A percentile compares a stretch with the other conserved stretches of the same genome.
phyloP scores from a whole-genome alignment of 1,140 invertebrate genomes.

The Acyrthosiphon pisum region DNA sequence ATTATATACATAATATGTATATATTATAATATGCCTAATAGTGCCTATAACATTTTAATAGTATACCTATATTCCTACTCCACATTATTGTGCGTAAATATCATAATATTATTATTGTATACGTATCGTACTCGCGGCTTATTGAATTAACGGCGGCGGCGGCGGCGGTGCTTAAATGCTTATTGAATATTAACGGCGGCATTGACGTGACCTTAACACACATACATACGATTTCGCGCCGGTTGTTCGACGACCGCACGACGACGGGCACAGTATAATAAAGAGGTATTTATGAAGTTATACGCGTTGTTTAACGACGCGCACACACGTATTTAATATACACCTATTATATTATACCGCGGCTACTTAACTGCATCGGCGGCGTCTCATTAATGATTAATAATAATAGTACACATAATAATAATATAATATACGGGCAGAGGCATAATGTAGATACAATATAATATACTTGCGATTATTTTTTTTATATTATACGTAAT shows the following conservation, averaged over 20 bases:
- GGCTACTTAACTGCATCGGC: background rate
- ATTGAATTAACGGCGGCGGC: conserved; percentile 5
- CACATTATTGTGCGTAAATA: background rate
- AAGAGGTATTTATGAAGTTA: background rate
- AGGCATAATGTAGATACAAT: background rate
- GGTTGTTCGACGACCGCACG: background rate
- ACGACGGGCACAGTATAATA: background rate
- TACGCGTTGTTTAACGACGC: background rate
- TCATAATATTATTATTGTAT: background rate
- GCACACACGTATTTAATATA: background rate
- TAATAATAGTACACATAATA: background rate
- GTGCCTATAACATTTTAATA: background rate
- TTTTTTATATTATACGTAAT: background rate
- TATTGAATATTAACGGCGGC: conserved; percentile 19
- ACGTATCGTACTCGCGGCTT: background rate
- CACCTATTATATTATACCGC: background rate
- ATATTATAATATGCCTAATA: too few species aligned
- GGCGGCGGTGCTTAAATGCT: background rate
- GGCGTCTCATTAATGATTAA: background rate
- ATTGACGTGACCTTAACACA: conserved; percentile 44
- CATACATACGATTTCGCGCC: background rate
- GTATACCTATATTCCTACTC: background rate
- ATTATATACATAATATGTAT: too few species aligned
- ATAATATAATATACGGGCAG: background rate
- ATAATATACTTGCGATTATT: background rate